Evolutionary conservation across 2,888 invertebrate species (phyloP), one percentile per base, ranked within the genome.

Genomic region (Troides oblongomaculatus): DNA sequence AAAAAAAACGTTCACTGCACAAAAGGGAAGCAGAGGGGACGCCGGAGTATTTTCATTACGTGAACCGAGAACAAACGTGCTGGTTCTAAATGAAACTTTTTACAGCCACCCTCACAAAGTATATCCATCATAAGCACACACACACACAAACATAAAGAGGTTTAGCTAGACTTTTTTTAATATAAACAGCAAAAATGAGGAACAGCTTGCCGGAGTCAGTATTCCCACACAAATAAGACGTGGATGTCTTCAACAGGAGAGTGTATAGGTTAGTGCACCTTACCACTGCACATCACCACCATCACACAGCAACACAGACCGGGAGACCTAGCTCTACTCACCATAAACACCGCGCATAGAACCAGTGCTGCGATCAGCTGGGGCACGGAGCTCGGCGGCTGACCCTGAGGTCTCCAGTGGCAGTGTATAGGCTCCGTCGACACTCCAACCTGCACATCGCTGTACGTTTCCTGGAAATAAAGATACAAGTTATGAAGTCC

Each of bases 271-370:
- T 30, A 30, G 30, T 30, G 3, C 3, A 30, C 30, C 30, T 30
- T 30, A 30, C 30, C 4, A 30, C 5, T 3, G 30, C 30, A 30
- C 30, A 30, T 30, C 4, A 30, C 5, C 30, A 30, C 4, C 30
- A 30, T 30, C 30, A 30, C 4, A 30, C 30, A 30, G 30, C 30
- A 30, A 30, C 30, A 30, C 4, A 30, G 30, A 30, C 30, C 4
- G 7, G 10, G 39, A 39, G 39, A 39, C 39, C 39, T 59, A 23
- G 17, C 69, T 43, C 50, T 25, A 64, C 89, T 92, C 83, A 96
- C 95, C 96, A 96, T 96, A 80, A 96, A 96, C 74, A 95, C 84
- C 66, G 94, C 93, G 82, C 96, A 96, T 72, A 96, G 88, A 68
- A 94, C 83, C 58, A 95, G 90, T 2, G 95, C 95, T 21, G 93